These are phyloP conservation scores for Tetramorium simillimum DNA, from an alignment of 1,140 invertebrate genomes.

Conservation along the genomic window DNA sequence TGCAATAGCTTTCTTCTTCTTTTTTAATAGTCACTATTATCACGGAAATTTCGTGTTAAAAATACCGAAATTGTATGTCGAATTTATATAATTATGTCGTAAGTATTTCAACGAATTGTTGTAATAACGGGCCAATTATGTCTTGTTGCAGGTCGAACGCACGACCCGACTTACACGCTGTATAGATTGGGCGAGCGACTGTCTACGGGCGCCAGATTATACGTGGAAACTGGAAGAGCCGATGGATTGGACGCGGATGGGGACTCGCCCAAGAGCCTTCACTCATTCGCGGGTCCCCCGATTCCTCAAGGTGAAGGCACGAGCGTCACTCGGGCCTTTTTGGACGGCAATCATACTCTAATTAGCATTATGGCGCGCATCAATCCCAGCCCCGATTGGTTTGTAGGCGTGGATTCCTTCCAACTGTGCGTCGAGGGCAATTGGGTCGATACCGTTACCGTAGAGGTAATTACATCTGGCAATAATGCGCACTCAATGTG, in stretches of 20 bases:
- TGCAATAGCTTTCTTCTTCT: not conserved
- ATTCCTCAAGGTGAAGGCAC: conserved; percentile 91
- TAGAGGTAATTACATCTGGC: conserved; percentile 89
- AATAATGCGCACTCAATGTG: not conserved
- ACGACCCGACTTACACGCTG: conserved; percentile 92
- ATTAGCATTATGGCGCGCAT: conserved; percentile 95
- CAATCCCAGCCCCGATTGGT: conserved; percentile 99
- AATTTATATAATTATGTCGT: not conserved
- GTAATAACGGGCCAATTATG: not conserved
- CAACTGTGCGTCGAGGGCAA: conserved; percentile 97
- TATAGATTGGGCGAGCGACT: conserved; percentile 92
- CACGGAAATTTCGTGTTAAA: not conserved
- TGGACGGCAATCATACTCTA: conserved; percentile 96
- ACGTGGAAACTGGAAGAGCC: conserved; percentile 92
- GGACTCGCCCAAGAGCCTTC: conserved; percentile 85
- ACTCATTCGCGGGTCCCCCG: conserved; percentile 93
- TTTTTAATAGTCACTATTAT: not conserved
- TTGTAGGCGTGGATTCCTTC: conserved; percentile 97
- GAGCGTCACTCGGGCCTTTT: conserved; percentile 93
- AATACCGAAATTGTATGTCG: not conserved
- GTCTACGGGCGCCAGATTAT: conserved; percentile 90
- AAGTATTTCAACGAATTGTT: not conserved
- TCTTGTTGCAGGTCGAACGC: conserved; percentile 91
- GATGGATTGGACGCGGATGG: conserved; percentile 89
- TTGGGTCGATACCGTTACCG: conserved; percentile 96